A percentile compares a stretch with the other conserved stretches of the same genome.
phyloP scores from a whole-genome alignment of 2,888 invertebrate species.

The Norana najaformis region DNA sequence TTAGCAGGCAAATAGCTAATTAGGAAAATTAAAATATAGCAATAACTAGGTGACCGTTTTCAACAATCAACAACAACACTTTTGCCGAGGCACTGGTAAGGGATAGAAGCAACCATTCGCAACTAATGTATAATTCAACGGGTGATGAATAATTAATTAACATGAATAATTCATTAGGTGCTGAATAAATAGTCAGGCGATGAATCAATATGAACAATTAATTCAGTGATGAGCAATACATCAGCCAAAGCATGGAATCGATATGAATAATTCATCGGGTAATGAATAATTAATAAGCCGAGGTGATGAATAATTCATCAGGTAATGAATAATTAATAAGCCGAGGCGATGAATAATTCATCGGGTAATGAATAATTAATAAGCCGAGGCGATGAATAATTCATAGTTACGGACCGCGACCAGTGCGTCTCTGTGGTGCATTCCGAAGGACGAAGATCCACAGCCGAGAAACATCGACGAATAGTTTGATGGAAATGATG shows the following conservation, averaged over 20 bases:
- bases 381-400: background rate
- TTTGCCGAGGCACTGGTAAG: no score
- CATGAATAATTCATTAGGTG: background rate
- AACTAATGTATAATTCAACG: no score
- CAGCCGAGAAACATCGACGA: conserved; percentile 18
- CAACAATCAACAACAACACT: no score
- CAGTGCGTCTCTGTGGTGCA: background rate
- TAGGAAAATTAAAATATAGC: no score
- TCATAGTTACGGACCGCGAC: background rate
- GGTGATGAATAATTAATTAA: no score
- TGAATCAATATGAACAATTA: no score
- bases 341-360: background rate
- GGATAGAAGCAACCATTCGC: no score
- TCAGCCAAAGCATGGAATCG: background rate
- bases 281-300: background rate
- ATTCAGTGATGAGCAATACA: no score
- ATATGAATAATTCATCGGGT: background rate
- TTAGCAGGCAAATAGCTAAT: no score
- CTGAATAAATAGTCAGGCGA: no score
- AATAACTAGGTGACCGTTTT: no score
- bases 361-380: no score
- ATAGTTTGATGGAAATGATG: background rate
- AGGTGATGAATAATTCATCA: background rate
- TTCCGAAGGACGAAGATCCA: background rate
- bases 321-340: background rate